Evolutionary conservation across 2,797 vertebrate genomes (phyloP).

Genomic region (Acanthiza pusilla): DNA sequence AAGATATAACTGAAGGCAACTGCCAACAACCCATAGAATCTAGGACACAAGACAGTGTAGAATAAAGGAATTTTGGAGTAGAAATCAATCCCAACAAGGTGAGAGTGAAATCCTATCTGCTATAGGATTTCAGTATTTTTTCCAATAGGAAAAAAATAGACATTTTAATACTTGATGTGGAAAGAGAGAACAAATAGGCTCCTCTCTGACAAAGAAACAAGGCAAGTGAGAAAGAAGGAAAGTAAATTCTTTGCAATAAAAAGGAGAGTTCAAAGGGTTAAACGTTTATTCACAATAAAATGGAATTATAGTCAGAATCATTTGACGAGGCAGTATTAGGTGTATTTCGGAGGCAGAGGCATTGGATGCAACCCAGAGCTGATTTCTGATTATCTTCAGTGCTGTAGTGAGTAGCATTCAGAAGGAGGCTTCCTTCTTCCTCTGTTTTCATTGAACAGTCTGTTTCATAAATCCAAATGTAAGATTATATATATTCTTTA

Average conservation of each 20-base stretch:
- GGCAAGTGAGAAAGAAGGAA: background rate
- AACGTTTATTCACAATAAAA: background rate
- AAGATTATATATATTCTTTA: background rate
- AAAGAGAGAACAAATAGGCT: background rate
- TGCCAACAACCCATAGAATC: constrained; percentile 1
- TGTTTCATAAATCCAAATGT: background rate
- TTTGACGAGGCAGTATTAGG: background rate
- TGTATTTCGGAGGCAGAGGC: background rate
- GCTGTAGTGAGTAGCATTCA: background rate
- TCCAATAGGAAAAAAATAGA: background rate
- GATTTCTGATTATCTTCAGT: background rate
- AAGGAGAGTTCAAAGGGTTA: background rate
- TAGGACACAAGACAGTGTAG: background rate
- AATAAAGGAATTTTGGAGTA: constrained; percentile 7
- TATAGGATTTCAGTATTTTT: background rate
- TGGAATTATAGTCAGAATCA: background rate
- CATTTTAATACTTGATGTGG: background rate
- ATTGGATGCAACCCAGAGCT: background rate
- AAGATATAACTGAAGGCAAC: constrained; percentile 26
- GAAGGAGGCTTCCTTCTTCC: background rate
- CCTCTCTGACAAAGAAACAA: background rate
- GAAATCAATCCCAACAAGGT: background rate
- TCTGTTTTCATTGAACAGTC: background rate
- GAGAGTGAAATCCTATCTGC: background rate
- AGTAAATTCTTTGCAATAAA: background rate